A percentile compares a stretch with the other conserved stretches of the same genome.
Evolutionary conservation across 2,113 vertebrate species (phyloP).

Genomic region (Osmerus mordax): DNA sequence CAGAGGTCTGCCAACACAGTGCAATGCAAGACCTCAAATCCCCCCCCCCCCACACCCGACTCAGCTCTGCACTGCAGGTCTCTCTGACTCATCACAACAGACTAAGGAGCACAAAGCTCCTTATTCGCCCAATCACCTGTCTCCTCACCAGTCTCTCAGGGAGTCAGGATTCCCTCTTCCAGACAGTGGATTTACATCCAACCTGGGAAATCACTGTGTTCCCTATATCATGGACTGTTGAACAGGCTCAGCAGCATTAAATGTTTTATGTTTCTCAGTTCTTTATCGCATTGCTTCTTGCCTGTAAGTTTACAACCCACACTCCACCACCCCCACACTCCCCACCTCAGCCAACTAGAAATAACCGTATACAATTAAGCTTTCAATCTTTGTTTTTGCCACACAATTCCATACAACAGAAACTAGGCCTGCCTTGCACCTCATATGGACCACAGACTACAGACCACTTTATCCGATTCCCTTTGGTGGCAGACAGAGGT

Average conservation of each 20-base stretch:
- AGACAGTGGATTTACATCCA: background rate
- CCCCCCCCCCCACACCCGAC: background rate
- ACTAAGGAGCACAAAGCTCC: background rate
- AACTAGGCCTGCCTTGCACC: background rate
- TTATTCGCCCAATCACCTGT: background rate
- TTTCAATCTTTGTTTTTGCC: too few relatives aligned
- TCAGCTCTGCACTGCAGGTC: background rate
- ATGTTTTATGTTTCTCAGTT: background rate
- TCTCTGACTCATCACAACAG: background rate
- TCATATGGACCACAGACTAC: too few relatives aligned
- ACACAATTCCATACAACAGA: background rate
- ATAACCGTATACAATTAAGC: too few relatives aligned
- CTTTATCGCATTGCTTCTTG: background rate
- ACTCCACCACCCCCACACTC: too few relatives aligned
- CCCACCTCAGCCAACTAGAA: too few relatives aligned
- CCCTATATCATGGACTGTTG: too few relatives aligned
- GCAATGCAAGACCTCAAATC: background rate
- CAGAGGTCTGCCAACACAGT: background rate
- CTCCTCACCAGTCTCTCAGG: background rate
- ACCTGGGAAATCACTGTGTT: background rate
- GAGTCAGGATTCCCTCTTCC: background rate
- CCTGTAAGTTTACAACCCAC: too few relatives aligned
- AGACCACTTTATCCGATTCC: background rate
- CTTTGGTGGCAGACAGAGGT: background rate
- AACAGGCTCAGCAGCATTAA: too few relatives aligned